phyloP scores from a whole-genome alignment of 1,140 invertebrate species.

The Drosophila sproati region DNA sequence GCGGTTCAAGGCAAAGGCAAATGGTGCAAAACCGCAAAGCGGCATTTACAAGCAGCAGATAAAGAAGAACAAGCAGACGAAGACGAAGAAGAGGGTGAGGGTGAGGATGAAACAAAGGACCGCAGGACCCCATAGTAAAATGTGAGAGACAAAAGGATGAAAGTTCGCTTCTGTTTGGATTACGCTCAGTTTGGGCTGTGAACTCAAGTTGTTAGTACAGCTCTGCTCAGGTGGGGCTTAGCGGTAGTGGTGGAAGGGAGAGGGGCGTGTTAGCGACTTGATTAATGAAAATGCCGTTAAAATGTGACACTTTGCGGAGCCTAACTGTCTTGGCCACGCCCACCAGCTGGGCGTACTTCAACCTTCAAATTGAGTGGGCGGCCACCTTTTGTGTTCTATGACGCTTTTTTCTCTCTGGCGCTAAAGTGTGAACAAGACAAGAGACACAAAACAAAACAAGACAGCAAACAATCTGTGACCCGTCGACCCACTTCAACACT shows the following conservation, averaged over 20 bases:
- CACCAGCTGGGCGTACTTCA: slow-evolving; percentile 43
- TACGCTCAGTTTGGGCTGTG: background rate
- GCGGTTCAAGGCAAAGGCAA: slow-evolving; percentile 3
- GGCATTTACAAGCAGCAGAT: background rate
- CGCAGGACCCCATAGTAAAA: background rate
- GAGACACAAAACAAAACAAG: background rate
- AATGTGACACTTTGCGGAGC: slow-evolving; percentile 78
- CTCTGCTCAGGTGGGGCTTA: background rate
- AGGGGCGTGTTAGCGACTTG: slow-evolving; percentile 51
- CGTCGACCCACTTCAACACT: slow-evolving; percentile 10
- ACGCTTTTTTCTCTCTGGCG: background rate
- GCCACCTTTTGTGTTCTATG: slow-evolving; percentile 13
- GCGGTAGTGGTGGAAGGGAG: slow-evolving; percentile 9
- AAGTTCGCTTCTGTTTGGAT: slow-evolving; percentile 36
- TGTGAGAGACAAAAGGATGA: slow-evolving; percentile 39
- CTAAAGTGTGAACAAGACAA: slow-evolving; percentile 48
- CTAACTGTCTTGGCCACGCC: slow-evolving; percentile 57
- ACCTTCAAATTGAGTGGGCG: slow-evolving; percentile 48
- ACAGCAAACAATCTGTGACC: slow-evolving; percentile 37
- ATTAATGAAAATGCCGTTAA: slow-evolving; percentile 81
- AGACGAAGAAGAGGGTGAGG: background rate
- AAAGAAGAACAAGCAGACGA: background rate
- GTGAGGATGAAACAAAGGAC: background rate
- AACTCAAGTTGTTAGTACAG: background rate
- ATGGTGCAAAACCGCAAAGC: slow-evolving; percentile 16